phyloP scores from a whole-genome alignment of 1,140 invertebrate genomes.

The Bombus pascuorum region DNA sequence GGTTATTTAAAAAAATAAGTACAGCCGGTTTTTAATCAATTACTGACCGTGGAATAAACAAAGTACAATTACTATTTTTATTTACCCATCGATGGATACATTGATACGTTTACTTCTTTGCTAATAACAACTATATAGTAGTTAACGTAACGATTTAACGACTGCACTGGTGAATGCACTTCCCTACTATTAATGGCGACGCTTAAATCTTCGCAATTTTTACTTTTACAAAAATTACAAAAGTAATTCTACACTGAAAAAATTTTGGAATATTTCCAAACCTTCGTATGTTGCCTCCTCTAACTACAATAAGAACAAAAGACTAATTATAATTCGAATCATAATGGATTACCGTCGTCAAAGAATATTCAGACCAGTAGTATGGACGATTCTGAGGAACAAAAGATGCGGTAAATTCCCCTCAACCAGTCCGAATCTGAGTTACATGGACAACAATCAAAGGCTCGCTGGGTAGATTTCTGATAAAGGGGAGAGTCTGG shows the following conservation, averaged over 20 bases:
- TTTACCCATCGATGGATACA: not conserved
- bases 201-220: not conserved
- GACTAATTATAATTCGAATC: not conserved
- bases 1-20: not conserved
- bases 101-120: not conserved
- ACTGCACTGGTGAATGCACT: not conserved
- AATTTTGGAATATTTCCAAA: not conserved
- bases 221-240: not conserved
- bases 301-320: not conserved
- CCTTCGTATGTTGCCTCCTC: too few species aligned
- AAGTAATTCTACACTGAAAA: not conserved
- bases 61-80: not conserved
- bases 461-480: conserved; percentile 32
- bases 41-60: not conserved
- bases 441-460: conserved; percentile 50
- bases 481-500: conserved; percentile 39
- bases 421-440: conserved; percentile 27
- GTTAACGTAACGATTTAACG: not conserved
- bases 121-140: too few species aligned
- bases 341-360: not conserved
- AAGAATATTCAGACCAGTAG: not conserved
- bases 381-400: not conserved
- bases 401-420: conserved; percentile 17
- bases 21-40: not conserved
- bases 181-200: not conserved